Percentiles rank a stretch among this genome's conserved stretches.
These are phyloP conservation scores for Sebastes goodei DNA, from an alignment of 2,797 vertebrate genomes.

Conservation along the genomic window DNA sequence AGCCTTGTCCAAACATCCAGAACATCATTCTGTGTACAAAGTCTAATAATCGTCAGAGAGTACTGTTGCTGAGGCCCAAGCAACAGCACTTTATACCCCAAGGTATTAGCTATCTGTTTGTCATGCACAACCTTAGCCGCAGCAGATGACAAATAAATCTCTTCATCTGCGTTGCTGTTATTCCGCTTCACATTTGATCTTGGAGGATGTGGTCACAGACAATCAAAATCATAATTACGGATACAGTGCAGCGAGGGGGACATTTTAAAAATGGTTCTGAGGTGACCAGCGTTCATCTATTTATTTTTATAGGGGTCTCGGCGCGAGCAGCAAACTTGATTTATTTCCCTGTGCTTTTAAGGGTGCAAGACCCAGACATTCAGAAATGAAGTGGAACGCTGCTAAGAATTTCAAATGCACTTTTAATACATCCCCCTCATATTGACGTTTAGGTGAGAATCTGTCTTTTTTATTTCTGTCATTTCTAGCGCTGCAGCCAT, in stretches of 20 bases:
- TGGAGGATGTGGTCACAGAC: slow-evolving; percentile 75
- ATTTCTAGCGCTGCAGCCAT: slow-evolving; percentile 69
- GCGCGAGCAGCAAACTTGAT: slow-evolving; percentile 80
- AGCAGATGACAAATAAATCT: slow-evolving; percentile 72
- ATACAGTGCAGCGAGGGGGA: slow-evolving; percentile 70
- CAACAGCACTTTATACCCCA: slow-evolving; percentile 24
- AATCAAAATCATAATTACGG: slow-evolving; percentile 83
- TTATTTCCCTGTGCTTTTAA: slow-evolving; percentile 84
- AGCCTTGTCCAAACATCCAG: not conserved
- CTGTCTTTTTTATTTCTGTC: slow-evolving; percentile 86
- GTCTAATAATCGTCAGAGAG: not conserved
- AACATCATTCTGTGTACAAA: not conserved
- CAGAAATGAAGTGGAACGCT: slow-evolving; percentile 82
- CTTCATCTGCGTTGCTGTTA: slow-evolving; percentile 60
- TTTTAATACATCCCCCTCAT: slow-evolving; percentile 86
- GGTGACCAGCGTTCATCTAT: slow-evolving; percentile 84
- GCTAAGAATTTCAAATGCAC: slow-evolving; percentile 88
- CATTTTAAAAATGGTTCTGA: slow-evolving; percentile 78
- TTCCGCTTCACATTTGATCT: slow-evolving; percentile 73
- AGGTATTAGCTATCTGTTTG: slow-evolving; percentile 65
- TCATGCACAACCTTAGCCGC: slow-evolving; percentile 64
- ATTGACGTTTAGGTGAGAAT: slow-evolving; percentile 86
- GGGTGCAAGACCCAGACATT: slow-evolving; percentile 83
- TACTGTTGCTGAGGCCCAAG: not conserved
- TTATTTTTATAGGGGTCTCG: slow-evolving; percentile 83